Conservation (phyloP, 2,888 invertebrate genomes). For the Drosophila colorata region DNA sequence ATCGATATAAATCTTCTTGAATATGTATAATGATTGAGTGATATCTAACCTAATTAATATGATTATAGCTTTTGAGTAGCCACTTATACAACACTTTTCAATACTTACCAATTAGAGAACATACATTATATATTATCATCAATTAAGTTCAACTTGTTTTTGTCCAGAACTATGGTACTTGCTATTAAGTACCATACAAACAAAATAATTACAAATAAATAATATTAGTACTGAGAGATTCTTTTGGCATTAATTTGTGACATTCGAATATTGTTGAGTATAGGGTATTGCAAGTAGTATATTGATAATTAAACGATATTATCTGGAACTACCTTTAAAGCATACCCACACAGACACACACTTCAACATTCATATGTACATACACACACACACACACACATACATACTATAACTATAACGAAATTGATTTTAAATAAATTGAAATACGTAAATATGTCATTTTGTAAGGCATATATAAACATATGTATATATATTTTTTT, state of each 20-base stretch:
- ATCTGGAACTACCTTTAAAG: neutral
- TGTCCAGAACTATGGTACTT: too few relatives aligned
- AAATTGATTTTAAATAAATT: constrained; percentile 10
- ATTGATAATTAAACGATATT: too few relatives aligned
- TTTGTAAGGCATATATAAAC: neutral
- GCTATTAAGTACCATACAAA: too few relatives aligned
- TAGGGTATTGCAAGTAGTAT: neutral
- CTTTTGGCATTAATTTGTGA: neutral
- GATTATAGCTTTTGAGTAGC: neutral
- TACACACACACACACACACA: neutral
- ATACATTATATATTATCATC: too few relatives aligned
- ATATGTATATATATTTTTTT: too few relatives aligned
- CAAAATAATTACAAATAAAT: too few relatives aligned
- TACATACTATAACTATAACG: constrained; percentile 1
- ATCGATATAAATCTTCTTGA: too few relatives aligned
- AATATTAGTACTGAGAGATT: too few relatives aligned
- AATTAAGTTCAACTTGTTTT: too few relatives aligned
- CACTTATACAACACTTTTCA: neutral
- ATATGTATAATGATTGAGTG: too few relatives aligned
- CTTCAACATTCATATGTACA: constrained; percentile 4
- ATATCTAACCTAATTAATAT: too few relatives aligned
- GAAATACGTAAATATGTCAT: neutral
- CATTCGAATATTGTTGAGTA: neutral
- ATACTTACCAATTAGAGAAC: neutral
- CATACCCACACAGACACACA: neutral